Percentiles rank a stretch among this genome's conserved stretches.
phyloP scores from a whole-genome alignment of 2,113 vertebrate species.

The Colaptes auratus region DNA sequence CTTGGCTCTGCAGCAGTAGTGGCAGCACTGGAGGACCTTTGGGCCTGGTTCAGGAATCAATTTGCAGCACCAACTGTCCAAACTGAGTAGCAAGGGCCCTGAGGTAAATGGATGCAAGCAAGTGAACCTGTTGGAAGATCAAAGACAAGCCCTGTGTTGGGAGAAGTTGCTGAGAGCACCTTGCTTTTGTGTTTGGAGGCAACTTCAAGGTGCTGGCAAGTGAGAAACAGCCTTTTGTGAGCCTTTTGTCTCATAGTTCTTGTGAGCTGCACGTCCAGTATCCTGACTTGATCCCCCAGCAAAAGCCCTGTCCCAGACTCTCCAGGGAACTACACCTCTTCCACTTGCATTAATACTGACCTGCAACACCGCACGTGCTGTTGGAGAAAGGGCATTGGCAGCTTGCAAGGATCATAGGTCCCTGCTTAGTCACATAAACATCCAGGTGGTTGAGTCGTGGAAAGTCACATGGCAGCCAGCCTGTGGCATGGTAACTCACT shows the following conservation, averaged over 20 bases:
- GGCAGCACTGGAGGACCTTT: not conserved
- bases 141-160: not conserved
- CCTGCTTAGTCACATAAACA: not conserved
- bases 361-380: not conserved
- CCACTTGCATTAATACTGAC: not conserved
- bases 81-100: not conserved
- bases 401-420: not conserved
- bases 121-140: not conserved
- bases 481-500: conserved; percentile 11
- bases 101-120: not conserved
- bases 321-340: not conserved
- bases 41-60: not conserved
- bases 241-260: not conserved
- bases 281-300: not conserved
- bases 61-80: not conserved
- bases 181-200: not conserved
- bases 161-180: not conserved
- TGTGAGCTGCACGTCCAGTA: not conserved
- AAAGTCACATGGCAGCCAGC: conserved; percentile 57
- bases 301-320: not conserved
- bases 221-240: not conserved
- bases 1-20: not conserved
- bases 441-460: conserved; percentile 62
- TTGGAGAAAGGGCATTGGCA: not conserved
- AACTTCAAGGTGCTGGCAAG: not conserved